Evolutionary conservation across 35 echinoderm and acorn worm species (phyloP).

Genomic region (Eucidaris tribuloides): DNA sequence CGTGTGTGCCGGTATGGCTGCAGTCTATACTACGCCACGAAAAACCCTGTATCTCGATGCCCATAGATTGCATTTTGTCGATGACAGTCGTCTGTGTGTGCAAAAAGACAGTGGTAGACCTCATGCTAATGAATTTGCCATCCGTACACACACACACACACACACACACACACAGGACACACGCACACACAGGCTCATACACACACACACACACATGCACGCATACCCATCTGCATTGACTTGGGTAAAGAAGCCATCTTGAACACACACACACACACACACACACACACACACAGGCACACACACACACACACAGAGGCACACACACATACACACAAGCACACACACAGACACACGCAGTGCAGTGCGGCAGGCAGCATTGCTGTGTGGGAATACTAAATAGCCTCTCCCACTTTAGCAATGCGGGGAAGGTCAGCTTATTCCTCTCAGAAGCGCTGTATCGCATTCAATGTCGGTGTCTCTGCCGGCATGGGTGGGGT

Average conservation of each 20-base stretch:
- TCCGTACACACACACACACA: background rate
- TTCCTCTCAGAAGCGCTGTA: no score
- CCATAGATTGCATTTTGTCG: slow-evolving; percentile 16
- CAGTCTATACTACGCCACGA: background rate
- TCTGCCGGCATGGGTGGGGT: no score
- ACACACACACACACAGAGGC: background rate
- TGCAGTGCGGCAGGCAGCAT: background rate
- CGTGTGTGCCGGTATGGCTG: slow-evolving; percentile 29
- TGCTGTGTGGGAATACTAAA: background rate
- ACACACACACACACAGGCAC: background rate
- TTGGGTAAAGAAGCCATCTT: no score
- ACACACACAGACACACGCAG: background rate
- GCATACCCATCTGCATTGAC: no score
- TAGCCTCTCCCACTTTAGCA: background rate
- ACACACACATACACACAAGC: background rate
- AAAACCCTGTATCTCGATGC: background rate
- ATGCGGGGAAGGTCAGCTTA: slow-evolving; percentile 18
- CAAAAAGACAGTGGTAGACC: background rate
- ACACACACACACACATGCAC: no score
- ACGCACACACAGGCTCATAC: no score
- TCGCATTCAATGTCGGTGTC: no score
- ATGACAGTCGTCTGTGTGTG: slow-evolving; percentile 22
- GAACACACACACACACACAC: background rate
- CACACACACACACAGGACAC: background rate
- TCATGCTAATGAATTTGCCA: background rate